A percentile compares a stretch with the other conserved stretches of the same genome.
phyloP scores from a whole-genome alignment of 2,888 invertebrate species.

The Miltochrista miniata region DNA sequence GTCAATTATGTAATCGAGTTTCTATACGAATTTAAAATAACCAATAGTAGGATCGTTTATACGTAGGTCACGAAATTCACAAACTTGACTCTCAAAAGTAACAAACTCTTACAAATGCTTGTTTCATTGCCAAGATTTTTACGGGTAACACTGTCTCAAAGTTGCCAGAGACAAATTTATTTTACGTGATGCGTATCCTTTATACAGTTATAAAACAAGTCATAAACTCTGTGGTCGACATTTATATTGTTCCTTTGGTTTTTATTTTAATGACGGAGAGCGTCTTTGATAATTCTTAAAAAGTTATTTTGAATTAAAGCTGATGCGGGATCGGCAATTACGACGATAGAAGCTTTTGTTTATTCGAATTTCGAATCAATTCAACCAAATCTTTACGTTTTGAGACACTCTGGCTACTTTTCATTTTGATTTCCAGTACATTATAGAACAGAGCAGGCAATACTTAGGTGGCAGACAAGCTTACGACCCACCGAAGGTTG shows the following conservation, averaged over 20 bases:
- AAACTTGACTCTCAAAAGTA: conserved; percentile 53
- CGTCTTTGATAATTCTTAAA: background rate
- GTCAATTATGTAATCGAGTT: background rate
- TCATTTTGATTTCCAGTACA: too few species aligned
- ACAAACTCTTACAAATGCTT: conserved; percentile 62
- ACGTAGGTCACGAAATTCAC: conserved; percentile 40
- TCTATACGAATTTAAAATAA: background rate
- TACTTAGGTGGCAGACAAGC: too few species aligned
- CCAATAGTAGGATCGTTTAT: conserved; percentile 20
- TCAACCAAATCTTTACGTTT: too few species aligned
- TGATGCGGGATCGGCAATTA: too few species aligned
- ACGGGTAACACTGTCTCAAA: conserved; percentile 52
- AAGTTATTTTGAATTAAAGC: background rate
- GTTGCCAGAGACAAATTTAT: conserved; percentile 63
- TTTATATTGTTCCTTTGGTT: conserved; percentile 18
- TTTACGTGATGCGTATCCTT: conserved; percentile 63
- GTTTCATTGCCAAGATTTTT: conserved; percentile 65
- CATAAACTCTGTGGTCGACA: conserved; percentile 19
- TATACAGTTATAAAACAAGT: conserved; percentile 36
- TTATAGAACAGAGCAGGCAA: too few species aligned
- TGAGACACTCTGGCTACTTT: too few species aligned
- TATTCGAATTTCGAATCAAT: too few species aligned
- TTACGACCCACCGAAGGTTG: too few species aligned
- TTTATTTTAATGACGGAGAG: background rate
- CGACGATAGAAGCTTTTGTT: too few species aligned